Conservation (phyloP, 2,888 invertebrate species). For the Drosophila diplacantha region DNA sequence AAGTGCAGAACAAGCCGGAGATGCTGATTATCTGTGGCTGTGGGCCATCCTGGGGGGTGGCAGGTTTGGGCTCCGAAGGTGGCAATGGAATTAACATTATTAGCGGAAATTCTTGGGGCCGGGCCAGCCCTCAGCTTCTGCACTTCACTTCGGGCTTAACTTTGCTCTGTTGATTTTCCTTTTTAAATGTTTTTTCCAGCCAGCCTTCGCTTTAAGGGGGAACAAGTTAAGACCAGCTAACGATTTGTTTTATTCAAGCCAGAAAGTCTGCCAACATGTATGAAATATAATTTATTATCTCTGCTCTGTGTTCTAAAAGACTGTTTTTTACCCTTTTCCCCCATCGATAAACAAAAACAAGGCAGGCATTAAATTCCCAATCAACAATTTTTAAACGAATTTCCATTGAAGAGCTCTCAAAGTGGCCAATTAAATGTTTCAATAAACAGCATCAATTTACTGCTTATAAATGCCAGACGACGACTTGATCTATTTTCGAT, state of each 20-base stretch:
- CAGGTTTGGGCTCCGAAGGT: slow-evolving; percentile 28
- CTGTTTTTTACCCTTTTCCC: neutral
- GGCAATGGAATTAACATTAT: slow-evolving; percentile 74
- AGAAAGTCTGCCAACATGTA: no score
- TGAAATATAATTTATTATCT: slow-evolving; percentile 1
- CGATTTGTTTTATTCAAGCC: neutral
- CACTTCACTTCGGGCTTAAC: slow-evolving; percentile 49
- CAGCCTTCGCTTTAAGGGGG: slow-evolving; percentile 7
- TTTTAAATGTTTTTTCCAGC: slow-evolving; percentile 47
- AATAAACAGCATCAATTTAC: slow-evolving; percentile 54
- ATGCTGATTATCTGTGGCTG: slow-evolving; percentile 60
- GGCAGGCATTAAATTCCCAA: slow-evolving; percentile 16
- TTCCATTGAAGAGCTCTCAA: slow-evolving; percentile 38
- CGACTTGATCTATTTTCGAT: slow-evolving; percentile 49
- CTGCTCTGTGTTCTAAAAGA: neutral
- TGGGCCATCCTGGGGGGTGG: neutral
- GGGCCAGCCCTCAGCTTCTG: neutral
- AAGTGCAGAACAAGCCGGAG: slow-evolving; percentile 29
- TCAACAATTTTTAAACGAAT: slow-evolving; percentile 33
- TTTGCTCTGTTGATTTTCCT: slow-evolving; percentile 54
- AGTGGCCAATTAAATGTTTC: slow-evolving; percentile 64
- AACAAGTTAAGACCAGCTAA: neutral
- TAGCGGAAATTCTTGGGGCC: slow-evolving; percentile 60
- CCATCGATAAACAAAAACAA: slow-evolving; percentile 22
- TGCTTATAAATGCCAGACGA: slow-evolving; percentile 37